A percentile compares a stretch with the other conserved stretches of the same genome.
phyloP scores from a whole-genome alignment of 2,113 vertebrate genomes.

The Myocastor coypus region DNA sequence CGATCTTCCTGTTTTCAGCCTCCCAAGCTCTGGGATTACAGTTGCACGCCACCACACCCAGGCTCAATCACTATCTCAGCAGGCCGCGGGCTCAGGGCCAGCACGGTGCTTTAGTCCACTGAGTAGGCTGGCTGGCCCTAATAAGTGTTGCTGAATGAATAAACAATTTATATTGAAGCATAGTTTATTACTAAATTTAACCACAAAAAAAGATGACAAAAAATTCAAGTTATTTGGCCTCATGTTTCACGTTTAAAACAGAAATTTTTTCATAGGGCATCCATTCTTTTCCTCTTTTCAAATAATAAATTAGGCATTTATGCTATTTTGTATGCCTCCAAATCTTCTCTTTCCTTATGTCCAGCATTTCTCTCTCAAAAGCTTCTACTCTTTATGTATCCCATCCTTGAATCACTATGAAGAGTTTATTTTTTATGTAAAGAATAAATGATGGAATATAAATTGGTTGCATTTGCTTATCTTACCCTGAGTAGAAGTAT shows the following conservation, averaged over 20 bases:
- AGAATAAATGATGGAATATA: neutral
- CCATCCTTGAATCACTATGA: neutral
- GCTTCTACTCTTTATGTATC: neutral
- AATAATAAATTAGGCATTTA: neutral
- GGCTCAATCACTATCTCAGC: too few species aligned
- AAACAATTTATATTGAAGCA: neutral
- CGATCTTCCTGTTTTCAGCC: too few species aligned
- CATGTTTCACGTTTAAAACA: neutral
- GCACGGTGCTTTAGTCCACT: too few species aligned
- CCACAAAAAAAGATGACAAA: neutral
- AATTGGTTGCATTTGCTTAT: neutral
- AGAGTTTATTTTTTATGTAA: conserved; percentile 22
- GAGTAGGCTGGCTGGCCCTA: too few species aligned
- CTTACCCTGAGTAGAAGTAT: neutral
- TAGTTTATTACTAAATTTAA: neutral
- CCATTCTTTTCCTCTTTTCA: neutral
- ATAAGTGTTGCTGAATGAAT: neutral
- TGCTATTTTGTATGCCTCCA: neutral
- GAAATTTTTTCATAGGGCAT: neutral
- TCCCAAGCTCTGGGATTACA: too few species aligned
- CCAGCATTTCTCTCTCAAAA: neutral
- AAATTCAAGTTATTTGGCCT: neutral
- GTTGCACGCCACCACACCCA: too few species aligned
- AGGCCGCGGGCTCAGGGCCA: too few species aligned
- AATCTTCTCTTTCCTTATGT: neutral